Conservation (phyloP, 2,888 invertebrate genomes). For the Balanococcus diminutus region DNA sequence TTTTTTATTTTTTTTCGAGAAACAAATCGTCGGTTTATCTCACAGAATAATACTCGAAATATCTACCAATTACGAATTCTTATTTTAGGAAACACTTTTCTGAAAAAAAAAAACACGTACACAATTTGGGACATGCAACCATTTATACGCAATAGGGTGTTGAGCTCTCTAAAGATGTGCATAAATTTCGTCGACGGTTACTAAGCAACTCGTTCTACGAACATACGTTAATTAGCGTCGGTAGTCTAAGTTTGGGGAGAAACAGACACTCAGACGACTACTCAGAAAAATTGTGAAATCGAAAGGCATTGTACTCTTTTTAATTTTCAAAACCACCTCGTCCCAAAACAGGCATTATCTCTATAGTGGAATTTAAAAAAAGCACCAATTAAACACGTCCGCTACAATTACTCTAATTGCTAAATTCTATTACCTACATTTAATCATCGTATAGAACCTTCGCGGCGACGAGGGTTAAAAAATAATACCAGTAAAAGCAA, state of each 20-base stretch:
- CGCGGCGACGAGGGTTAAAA: background rate
- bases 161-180: conserved; percentile 8
- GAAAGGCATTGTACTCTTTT: background rate
- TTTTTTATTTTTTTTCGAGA: too few species aligned
- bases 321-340: background rate
- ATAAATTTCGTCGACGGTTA: conserved; percentile 13
- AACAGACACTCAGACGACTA: background rate
- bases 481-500: background rate
- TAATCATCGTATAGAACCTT: background rate
- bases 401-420: background rate
- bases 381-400: background rate
- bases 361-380: background rate
- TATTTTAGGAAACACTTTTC: background rate
- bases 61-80: background rate
- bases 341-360: too few species aligned
- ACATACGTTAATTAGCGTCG: conserved; percentile 3
- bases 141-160: background rate
- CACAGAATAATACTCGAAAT: too few species aligned
- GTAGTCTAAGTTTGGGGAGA: background rate
- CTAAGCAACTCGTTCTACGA: background rate
- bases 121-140: background rate
- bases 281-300: background rate
- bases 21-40: too few species aligned
- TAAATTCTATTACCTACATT: background rate
- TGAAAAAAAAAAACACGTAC: background rate